Percentiles rank a stretch among this genome's conserved stretches.
Evolutionary conservation across 2,797 vertebrate genomes (phyloP).

Genomic region (Sardinella longiceps): DNA sequence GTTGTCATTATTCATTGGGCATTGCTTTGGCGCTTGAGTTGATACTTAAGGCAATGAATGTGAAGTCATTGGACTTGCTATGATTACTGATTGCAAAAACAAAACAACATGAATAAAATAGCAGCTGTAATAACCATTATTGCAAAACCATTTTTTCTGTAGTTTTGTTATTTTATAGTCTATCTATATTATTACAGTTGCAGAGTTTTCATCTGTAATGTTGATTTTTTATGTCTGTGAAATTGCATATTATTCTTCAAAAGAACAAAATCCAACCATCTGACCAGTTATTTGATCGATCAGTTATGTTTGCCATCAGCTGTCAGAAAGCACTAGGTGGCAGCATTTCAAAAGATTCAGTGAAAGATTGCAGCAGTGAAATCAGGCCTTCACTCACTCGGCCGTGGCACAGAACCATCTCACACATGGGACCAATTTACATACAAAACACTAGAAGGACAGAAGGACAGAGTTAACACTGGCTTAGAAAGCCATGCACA

Average conservation of each 20-base stretch:
- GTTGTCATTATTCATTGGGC: neutral
- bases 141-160: neutral
- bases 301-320: neutral
- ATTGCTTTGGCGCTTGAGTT: neutral
- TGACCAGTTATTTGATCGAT: neutral
- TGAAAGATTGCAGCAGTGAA: neutral
- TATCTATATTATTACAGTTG: too few species aligned
- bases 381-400: neutral
- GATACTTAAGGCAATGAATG: neutral
- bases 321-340: neutral
- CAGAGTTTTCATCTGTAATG: neutral
- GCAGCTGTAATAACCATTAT: neutral
- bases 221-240: neutral
- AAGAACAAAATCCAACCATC: neutral
- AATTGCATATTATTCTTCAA: neutral
- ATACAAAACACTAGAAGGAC: neutral
- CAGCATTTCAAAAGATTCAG: conserved; percentile 33
- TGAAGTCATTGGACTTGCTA: neutral
- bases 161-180: too few species aligned
- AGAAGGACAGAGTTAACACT: conserved; percentile 35
- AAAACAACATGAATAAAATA: too few species aligned
- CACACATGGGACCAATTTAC: conserved; percentile 72
- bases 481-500: conserved; percentile 59
- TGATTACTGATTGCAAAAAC: too few species aligned
- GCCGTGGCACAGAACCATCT: conserved; percentile 23